These are phyloP conservation scores for Cinara cedri DNA, from an alignment of 2,888 invertebrate species.

Conservation along the genomic window DNA sequence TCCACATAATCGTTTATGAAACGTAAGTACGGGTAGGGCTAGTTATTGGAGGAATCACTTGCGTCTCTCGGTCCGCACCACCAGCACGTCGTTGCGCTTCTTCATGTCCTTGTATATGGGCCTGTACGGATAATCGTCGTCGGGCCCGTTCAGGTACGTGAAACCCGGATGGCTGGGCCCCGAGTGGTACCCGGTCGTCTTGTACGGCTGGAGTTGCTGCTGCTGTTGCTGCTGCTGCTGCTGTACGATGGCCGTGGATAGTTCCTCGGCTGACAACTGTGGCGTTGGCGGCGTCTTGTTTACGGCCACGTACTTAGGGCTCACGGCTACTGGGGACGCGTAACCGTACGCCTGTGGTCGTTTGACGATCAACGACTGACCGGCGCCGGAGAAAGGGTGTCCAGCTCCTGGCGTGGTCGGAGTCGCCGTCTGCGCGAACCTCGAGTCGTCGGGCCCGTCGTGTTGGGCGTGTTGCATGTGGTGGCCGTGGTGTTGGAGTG, in stretches of 20 bases:
- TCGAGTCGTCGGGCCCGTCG: conserved; percentile 25
- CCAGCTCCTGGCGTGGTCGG: background rate
- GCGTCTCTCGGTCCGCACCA: conserved; percentile 7
- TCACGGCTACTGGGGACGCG: background rate
- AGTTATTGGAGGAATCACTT: background rate
- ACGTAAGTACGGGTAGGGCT: too few relatives aligned
- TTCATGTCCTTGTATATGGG: conserved; percentile 48
- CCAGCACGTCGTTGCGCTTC: conserved; percentile 36
- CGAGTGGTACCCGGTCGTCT: conserved; percentile 33
- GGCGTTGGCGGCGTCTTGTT: background rate
- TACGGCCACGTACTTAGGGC: conserved; percentile 18
- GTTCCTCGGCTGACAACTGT: conserved; percentile 34
- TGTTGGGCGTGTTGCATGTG: background rate
- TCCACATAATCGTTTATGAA: background rate
- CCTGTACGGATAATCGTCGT: conserved; percentile 45
- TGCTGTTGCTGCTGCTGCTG: conserved; percentile 16
- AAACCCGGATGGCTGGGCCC: conserved; percentile 8
- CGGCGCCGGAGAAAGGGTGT: conserved; percentile 3
- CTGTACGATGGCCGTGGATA: background rate
- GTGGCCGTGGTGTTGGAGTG: conserved; percentile 18
- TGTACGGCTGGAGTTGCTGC: conserved; percentile 30
- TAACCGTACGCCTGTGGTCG: conserved; percentile 51
- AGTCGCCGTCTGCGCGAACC: conserved; percentile 15
- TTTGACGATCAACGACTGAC: conserved; percentile 37
- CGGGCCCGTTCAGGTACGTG: conserved; percentile 42